A percentile compares a stretch with the other conserved stretches of the same genome.
Evolutionary conservation across 2,797 vertebrate genomes (phyloP).

Genomic region (Brachyalestes nurse): DNA sequence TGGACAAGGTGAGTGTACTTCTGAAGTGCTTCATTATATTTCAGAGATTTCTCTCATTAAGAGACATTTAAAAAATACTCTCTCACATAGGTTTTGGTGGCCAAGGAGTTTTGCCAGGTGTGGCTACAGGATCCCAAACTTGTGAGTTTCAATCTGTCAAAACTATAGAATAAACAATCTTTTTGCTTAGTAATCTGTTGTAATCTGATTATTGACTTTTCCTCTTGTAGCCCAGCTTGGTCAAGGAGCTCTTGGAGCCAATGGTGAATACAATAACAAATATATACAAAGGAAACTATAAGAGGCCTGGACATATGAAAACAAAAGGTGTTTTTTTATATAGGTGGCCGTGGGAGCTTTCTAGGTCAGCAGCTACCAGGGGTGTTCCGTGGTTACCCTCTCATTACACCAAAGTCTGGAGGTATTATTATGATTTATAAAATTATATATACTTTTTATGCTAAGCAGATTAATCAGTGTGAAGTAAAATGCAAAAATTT

Average conservation of each 20-base stretch:
- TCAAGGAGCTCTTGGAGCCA: constrained; percentile 67
- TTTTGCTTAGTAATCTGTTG: background rate
- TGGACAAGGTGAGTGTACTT: constrained; percentile 80
- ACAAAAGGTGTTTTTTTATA: constrained; percentile 6
- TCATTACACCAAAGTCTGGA: constrained; percentile 92
- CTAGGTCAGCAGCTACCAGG: constrained; percentile 85
- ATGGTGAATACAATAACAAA: constrained; percentile 37
- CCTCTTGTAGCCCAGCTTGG: constrained; percentile 68
- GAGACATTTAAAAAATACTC: background rate
- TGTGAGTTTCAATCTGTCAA: constrained; percentile 70
- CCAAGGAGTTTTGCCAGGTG: constrained; percentile 89
- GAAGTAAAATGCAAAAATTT: no score
- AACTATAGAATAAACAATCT: background rate
- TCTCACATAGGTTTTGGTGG: constrained; percentile 74
- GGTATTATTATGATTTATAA: constrained; percentile 74
- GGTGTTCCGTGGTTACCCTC: constrained; percentile 93
- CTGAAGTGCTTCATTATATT: background rate
- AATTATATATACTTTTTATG: no score
- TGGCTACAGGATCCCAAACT: constrained; percentile 89
- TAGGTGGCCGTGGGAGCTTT: constrained; percentile 85
- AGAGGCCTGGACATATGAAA: background rate
- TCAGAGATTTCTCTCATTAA: background rate
- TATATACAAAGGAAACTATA: background rate
- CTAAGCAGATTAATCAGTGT: no score
- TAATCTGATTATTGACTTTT: background rate